phyloP scores from a whole-genome alignment of 2,888 invertebrate genomes.

The Syrphus vitripennis region DNA sequence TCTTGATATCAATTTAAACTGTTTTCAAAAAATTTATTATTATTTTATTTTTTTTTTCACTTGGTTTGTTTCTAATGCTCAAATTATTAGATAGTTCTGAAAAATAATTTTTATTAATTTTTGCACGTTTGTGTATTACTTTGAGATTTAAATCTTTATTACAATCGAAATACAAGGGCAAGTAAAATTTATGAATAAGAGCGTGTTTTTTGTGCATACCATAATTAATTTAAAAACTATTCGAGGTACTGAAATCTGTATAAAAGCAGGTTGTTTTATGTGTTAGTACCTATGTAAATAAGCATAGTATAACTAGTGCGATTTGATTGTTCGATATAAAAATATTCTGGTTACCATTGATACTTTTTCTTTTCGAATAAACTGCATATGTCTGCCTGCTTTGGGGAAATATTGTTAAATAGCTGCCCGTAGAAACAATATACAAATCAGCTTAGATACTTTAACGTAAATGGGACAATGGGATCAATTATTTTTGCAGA shows the following conservation, averaged over 20 bases:
- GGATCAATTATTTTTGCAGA: too few species aligned
- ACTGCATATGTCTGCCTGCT: too few species aligned
- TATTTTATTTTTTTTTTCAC: slow-evolving; percentile 34
- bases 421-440: too few species aligned
- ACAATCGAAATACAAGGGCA: too few species aligned
- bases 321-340: not conserved
- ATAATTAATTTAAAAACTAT: not conserved
- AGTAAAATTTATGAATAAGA: not conserved
- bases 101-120: not conserved
- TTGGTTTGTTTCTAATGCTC: slow-evolving; percentile 26
- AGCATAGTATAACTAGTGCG: not conserved
- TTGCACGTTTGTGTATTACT: not conserved
- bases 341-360: not conserved
- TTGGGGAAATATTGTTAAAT: too few species aligned
- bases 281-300: not conserved
- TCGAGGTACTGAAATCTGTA: not conserved
- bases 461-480: too few species aligned
- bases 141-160: not conserved
- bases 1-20: slow-evolving; percentile 41
- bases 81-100: not conserved
- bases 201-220: not conserved
- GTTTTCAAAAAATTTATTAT: not conserved
- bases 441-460: too few species aligned
- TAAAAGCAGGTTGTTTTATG: not conserved
- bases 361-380: not conserved